Percentiles rank a stretch among this genome's conserved stretches.
Conservation (phyloP, 2,888 invertebrate species). For the Brachypterus glaber region DNA sequence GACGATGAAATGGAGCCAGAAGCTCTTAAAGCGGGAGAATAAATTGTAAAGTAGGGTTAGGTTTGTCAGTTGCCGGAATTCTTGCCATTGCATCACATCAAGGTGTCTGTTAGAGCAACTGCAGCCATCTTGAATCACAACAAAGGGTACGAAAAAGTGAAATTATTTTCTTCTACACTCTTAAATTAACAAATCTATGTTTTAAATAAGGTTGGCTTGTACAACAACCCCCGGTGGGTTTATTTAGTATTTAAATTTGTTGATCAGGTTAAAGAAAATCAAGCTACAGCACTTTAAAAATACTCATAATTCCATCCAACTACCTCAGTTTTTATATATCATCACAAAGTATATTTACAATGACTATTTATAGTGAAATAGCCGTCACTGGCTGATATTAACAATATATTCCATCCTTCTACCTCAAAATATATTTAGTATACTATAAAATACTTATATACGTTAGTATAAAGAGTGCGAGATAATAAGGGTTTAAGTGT, state of each 20-base stretch:
- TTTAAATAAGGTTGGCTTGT: too few species aligned
- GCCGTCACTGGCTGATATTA: too few species aligned
- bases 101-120: too few species aligned
- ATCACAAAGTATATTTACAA: slow-evolving; percentile 27
- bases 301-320: slow-evolving; percentile 55
- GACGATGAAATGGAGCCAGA: slow-evolving; percentile 43
- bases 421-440: slow-evolving; percentile 37
- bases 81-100: slow-evolving; percentile 24
- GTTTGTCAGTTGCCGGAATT: slow-evolving; percentile 25
- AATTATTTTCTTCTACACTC: too few species aligned
- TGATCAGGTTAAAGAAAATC: too few species aligned
- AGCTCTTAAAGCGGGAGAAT: slow-evolving; percentile 42
- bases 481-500: slow-evolving; percentile 42
- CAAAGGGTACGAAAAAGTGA: too few species aligned
- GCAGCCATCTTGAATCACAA: too few species aligned
- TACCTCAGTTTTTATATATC: slow-evolving; percentile 50
- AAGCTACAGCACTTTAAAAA: slow-evolving; percentile 9
- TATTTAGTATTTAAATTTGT: too few species aligned
- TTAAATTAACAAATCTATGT: too few species aligned
- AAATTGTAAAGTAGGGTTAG: slow-evolving; percentile 24
- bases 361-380: too few species aligned
- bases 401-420: slow-evolving; percentile 41
- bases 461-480: slow-evolving; percentile 33
- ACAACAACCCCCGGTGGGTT: too few species aligned
- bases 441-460: too few species aligned